Base-by-base conservation (phyloP, 2,888 invertebrate genomes). In the Digitonthophagus gazella region DNA sequence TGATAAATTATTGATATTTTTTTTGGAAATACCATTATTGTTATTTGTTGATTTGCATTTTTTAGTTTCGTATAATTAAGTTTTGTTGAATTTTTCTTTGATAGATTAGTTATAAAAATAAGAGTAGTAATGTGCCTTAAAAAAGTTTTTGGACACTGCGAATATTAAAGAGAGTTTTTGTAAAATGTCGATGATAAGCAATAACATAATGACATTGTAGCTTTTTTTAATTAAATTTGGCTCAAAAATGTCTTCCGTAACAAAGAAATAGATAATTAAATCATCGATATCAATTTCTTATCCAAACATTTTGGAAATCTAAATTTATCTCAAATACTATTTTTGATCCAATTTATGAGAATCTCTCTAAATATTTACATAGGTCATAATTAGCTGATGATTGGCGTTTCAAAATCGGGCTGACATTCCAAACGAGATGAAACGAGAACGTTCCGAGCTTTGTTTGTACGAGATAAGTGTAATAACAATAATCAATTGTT, bases 401-500 rank as follows among this genome's bases (percentile, higher is more conserved):
- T 2, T 4, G 1, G 16, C 16, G 57, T 15, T n/a, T 57, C 15
- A 5, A 57, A 57, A 15, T 57, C 16, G 15, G 57, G 16, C 57
- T 57, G 57, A 61, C 18, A 18, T 61, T 19, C 58, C 15, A 58
- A 58, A 61, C 6, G 15, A 58, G 3, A 18, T 1, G 8, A 2
- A 11, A 15, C 11, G 15, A 18, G 2, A 58, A 2, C n/a, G 14
- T 19, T 61, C 11, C 58, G n/a, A n/a, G 18, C 58, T 19, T 61
- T 19, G 18, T n/a, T 20, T 61, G 20, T 61, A 61, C 61, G 18
- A 61, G 18, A 61, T 61, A 18, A 61, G 19, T 18, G 57, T 20
- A 61, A 61, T 57, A 61, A 61, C 18, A 58, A 58, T 58, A 61
- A 61, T 14, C n/a, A 20, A 61, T 16, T 18, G 57, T 61, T 61